Conservation (phyloP, 2,888 invertebrate species). For the Megaustenia siamemsis region DNA sequence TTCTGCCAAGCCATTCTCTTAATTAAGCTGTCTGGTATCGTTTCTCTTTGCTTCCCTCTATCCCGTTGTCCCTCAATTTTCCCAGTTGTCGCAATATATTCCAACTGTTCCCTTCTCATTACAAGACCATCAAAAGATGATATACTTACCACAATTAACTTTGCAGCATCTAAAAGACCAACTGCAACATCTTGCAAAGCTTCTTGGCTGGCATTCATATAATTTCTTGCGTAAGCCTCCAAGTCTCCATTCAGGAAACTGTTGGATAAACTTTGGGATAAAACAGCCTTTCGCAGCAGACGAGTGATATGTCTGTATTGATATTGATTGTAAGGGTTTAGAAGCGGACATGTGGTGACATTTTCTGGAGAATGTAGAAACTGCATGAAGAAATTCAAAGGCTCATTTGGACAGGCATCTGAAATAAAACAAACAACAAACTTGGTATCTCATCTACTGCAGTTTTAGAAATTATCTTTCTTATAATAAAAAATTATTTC, state of each 20-base stretch:
- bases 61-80: no score
- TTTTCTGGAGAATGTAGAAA: not conserved
- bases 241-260: constrained; percentile 48
- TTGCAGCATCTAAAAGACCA: constrained; percentile 52
- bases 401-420: constrained; percentile 33
- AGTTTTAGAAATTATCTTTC: no score
- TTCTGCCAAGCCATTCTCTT: no score
- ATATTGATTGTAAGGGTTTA: not conserved
- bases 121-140: no score
- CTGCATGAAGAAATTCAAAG: constrained; percentile 5
- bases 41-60: no score
- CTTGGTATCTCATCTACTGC: no score
- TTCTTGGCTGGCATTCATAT: not conserved
- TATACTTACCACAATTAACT: constrained; percentile 53
- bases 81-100: no score
- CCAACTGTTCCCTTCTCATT: no score
- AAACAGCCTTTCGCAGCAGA: constrained; percentile 34
- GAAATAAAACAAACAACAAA: not conserved
- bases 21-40: no score
- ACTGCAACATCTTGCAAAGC: constrained; percentile 44
- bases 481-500: no score
- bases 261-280: constrained; percentile 35
- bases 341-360: constrained; percentile 30
- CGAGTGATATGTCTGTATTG: constrained; percentile 40
- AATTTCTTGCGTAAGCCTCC: constrained; percentile 32